phyloP scores from a whole-genome alignment of 2,113 vertebrate species.

The Ochotona curzoniae region DNA sequence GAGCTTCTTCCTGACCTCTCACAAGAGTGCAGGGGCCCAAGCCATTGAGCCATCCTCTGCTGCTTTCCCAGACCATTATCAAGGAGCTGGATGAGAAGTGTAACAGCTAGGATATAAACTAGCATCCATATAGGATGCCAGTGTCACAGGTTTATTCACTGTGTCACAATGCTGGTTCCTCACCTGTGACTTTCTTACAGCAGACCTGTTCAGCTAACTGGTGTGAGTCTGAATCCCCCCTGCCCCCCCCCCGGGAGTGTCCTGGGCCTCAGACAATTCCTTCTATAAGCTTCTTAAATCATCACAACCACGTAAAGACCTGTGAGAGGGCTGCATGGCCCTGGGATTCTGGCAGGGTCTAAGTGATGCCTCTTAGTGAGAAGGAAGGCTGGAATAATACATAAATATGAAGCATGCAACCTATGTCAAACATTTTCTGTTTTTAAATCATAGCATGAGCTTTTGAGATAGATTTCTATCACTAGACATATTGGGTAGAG shows the following conservation, averaged over 20 bases:
- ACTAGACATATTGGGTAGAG: not conserved
- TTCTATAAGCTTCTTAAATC: constrained; percentile 14
- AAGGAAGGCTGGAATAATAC: not conserved
- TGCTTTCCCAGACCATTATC: too few species aligned
- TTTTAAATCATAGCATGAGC: constrained; percentile 12
- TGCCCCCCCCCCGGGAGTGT: not conserved
- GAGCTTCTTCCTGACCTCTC: too few species aligned
- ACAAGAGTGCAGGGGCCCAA: too few species aligned
- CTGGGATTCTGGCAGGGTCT: constrained; percentile 9
- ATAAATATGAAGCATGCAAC: not conserved
- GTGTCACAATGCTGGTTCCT: too few species aligned
- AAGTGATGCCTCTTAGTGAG: not conserved
- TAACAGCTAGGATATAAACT: too few species aligned
- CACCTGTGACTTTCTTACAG: not conserved
- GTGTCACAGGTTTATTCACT: too few species aligned
- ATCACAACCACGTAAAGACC: not conserved
- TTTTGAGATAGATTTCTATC: not conserved
- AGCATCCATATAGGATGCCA: too few species aligned
- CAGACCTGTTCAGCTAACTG: not conserved
- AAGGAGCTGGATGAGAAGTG: too few species aligned
- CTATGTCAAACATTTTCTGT: not conserved
- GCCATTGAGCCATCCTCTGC: too few species aligned
- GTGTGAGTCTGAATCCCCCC: not conserved
- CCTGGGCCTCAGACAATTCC: not conserved
- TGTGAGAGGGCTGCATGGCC: not conserved